phyloP scores from a whole-genome alignment of 1,140 invertebrate species.

The Whitmania pigra region DNA sequence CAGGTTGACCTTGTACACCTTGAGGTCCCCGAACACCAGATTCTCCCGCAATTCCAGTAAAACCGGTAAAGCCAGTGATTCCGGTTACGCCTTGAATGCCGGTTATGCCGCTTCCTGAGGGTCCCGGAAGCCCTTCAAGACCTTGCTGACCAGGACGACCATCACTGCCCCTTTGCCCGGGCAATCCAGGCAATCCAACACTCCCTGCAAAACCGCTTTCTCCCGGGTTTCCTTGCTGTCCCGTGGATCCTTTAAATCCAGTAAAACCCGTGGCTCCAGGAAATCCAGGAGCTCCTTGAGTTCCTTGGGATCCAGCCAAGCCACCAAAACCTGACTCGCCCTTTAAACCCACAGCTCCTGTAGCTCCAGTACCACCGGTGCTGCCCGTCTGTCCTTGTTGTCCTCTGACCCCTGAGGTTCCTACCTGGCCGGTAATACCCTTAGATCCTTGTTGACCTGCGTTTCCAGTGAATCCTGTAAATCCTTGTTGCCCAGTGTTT shows the following conservation, averaged over 20 bases:
- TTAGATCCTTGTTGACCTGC: slow-evolving; percentile 15
- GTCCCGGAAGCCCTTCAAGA: not conserved
- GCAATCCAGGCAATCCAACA: slow-evolving; percentile 1
- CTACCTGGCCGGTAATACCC: not conserved
- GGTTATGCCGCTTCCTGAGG: not conserved
- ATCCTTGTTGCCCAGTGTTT: not conserved
- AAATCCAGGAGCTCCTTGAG: not conserved
- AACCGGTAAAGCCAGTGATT: slow-evolving; percentile 3
- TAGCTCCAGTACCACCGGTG: not conserved
- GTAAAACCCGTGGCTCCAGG: slow-evolving; percentile 4
- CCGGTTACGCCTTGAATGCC: not conserved
- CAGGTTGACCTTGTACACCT: not conserved
- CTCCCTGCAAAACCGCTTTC: slow-evolving; percentile 9
- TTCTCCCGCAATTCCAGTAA: not conserved
- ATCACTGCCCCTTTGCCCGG: slow-evolving; percentile 4
- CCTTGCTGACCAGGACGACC: slow-evolving; percentile 14
- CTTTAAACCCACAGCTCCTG: not conserved
- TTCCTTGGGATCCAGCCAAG: slow-evolving; percentile 5
- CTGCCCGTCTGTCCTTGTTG: not conserved
- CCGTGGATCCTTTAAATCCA: slow-evolving; percentile 2
- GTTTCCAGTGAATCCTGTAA: slow-evolving; percentile 14
- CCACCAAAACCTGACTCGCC: not conserved
- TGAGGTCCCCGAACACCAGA: not conserved
- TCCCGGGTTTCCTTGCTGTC: slow-evolving; percentile 7
- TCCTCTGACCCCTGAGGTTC: not conserved